These are phyloP conservation scores for Chloebia gouldiae DNA, from an alignment of 2,113 vertebrate genomes.

Conservation along the genomic window DNA sequence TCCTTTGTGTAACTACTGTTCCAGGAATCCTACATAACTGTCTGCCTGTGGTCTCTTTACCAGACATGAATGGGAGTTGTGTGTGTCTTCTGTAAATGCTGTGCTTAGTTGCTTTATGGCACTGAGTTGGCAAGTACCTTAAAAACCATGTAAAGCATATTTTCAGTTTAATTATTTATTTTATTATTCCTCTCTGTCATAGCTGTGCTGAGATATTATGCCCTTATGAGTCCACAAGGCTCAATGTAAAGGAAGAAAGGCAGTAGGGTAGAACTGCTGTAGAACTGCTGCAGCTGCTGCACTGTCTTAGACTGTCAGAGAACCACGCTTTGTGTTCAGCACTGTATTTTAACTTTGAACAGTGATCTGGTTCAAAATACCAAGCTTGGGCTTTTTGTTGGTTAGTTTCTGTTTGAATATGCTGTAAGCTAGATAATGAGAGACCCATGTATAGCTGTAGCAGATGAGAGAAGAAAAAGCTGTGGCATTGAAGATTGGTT, in stretches of 20 bases:
- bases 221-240: background rate
- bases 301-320: background rate
- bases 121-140: background rate
- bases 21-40: background rate
- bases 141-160: background rate
- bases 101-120: background rate
- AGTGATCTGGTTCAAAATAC: background rate
- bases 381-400: rapidly evolving
- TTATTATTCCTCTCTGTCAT: background rate
- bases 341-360: rapidly evolving
- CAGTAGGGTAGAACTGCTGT: background rate
- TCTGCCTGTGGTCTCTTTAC: background rate
- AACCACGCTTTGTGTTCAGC: background rate
- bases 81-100: background rate
- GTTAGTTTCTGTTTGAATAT: background rate
- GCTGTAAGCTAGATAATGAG: background rate
- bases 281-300: background rate
- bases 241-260: background rate
- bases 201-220: background rate
- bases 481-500: background rate
- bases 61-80: background rate
- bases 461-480: background rate
- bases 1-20: background rate
- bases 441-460: rapidly evolving
- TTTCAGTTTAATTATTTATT: background rate